These are phyloP conservation scores for Paramisgurnus dabryanus DNA, from an alignment of 2,113 vertebrate species.

Conservation along the genomic window DNA sequence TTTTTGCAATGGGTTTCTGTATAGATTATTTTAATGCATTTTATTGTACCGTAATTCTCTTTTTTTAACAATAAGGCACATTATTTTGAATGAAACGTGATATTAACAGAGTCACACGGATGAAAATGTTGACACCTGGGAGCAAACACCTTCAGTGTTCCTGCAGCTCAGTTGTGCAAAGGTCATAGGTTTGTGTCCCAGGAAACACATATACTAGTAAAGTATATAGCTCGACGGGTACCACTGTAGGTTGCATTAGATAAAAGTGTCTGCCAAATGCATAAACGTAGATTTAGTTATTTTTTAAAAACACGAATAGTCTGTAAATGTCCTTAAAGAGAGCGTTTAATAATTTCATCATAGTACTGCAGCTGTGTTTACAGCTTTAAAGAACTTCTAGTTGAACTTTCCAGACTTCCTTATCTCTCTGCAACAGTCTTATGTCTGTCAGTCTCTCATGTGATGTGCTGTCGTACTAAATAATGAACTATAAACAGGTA, in stretches of 20 bases:
- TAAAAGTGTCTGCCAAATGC: too few relatives aligned
- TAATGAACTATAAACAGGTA: conserved; percentile 58
- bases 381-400: not conserved
- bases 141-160: too few relatives aligned
- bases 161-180: too few relatives aligned
- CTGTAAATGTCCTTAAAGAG: not conserved
- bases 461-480: conserved; percentile 36
- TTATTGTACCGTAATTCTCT: not conserved
- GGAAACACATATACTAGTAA: too few relatives aligned
- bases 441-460: conserved; percentile 32
- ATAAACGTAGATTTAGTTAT: too few relatives aligned
- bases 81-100: conserved; percentile 9
- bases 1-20: not conserved
- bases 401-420: conserved; percentile 8
- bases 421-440: conserved; percentile 6
- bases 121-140: not conserved
- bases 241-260: too few relatives aligned
- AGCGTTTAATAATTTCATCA: not conserved
- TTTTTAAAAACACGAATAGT: too few relatives aligned
- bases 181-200: too few relatives aligned
- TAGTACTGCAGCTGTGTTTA: conserved; percentile 9
- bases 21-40: not conserved
- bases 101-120: not conserved
- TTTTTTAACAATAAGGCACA: not conserved
- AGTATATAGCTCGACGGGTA: too few relatives aligned